A percentile compares a stretch with the other conserved stretches of the same genome.
Conservation (phyloP, 2,113 vertebrate species). For the Chionodraco myersi region DNA sequence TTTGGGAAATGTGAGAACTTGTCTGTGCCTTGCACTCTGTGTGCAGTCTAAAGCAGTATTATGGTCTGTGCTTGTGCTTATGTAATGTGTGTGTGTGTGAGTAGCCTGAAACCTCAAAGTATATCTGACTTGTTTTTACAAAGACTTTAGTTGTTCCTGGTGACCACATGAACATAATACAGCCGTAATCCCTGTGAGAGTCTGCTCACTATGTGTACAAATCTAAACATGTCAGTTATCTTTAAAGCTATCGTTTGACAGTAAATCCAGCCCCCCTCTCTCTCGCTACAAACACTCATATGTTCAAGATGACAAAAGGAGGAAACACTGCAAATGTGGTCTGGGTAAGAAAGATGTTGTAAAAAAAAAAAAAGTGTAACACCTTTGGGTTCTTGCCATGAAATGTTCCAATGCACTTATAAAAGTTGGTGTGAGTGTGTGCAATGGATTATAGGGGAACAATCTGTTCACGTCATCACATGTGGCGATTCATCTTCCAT, state of each 20-base stretch:
- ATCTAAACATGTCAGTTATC: conserved; percentile 13
- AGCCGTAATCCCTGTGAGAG: not conserved
- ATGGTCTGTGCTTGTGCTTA: conserved; percentile 34
- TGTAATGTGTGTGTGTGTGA: conserved; percentile 4
- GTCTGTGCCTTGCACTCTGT: conserved; percentile 58
- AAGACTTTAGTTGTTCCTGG: conserved; percentile 35
- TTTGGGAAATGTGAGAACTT: conserved; percentile 80
- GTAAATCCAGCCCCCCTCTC: not conserved
- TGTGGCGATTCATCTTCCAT: too few relatives aligned
- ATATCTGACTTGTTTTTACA: conserved; percentile 44
- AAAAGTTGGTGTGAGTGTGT: too few relatives aligned
- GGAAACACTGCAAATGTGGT: conserved; percentile 6
- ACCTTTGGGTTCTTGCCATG: too few relatives aligned
- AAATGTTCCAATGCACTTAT: too few relatives aligned
- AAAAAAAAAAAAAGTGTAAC: not conserved
- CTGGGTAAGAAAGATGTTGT: not conserved
- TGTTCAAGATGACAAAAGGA: not conserved
- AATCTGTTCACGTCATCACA: too few relatives aligned
- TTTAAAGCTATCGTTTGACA: not conserved
- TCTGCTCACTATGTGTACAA: not conserved
- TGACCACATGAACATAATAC: conserved; percentile 32
- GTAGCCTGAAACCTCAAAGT: conserved; percentile 39
- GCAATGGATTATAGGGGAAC: too few relatives aligned
- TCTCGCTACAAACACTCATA: not conserved
- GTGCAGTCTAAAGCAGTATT: conserved; percentile 53